Base-by-base conservation (phyloP, 2,888 invertebrate genomes). In the Petrolisthes cinctipes region DNA sequence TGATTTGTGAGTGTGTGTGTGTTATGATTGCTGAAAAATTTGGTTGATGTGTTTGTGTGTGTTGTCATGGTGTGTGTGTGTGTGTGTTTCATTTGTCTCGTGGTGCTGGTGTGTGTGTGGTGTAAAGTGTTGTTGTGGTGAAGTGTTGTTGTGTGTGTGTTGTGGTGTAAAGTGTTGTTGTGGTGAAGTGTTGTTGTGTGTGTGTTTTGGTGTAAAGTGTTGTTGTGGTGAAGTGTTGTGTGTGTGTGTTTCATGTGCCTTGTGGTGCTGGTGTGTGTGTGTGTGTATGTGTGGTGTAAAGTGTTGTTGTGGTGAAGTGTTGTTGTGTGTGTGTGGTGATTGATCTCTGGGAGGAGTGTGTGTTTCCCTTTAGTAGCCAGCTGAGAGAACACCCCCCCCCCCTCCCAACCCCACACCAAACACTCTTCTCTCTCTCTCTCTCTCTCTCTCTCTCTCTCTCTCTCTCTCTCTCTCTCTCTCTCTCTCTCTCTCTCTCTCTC, bases 331-430 rank as follows among this genome's bases (percentile, higher is more conserved):
- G 56, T 20, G 80, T 17, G 11, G 20, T 56, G 80, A 80, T 80
- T 80, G 80, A 80, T 80, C 80, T 57, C 56, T 54, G 57, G 80
- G 54, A 56, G 56, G 56, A 80, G 20, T 56, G 80, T 56, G 80
- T 80, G 80, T 53, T 54, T 80, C 80, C 80, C 80, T 80, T 80
- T 80, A 80, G 80, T 80, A 57, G 80, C 23, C 80, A 80, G 80
- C 80, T 80, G 80, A 80, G 56, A 54, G 54, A 20, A 23, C 54
- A 54, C 17, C 56, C 80, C 57, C 57, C 80, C 56, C 54, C 20
- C 79, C 51, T 11, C 20, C 37, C 5, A 11, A 4, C 79, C 20
- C 53, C 20, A 14, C 66, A 66, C 14, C 17, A 14, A 14, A 11
- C 66, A 11, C 66, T 66, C 37, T 20, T 4, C 4, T 2, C 23